Evolutionary conservation across 1,140 invertebrate genomes (phyloP), one percentile per base, ranked within the genome.

Genomic region (Drosophila nigrodunni): DNA sequence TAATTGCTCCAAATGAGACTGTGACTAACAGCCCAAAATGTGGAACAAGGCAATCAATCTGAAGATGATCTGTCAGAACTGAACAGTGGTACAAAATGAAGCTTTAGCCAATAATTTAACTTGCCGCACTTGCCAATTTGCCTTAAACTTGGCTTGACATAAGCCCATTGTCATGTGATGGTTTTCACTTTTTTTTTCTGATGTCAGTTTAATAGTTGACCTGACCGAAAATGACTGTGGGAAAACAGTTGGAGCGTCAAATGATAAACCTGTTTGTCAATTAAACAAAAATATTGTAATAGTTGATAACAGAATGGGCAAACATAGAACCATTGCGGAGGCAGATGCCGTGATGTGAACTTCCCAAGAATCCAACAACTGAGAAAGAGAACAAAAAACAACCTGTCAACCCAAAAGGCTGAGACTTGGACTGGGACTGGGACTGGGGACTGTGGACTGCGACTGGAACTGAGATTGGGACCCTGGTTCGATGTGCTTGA

Each of bases 211-310:
- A 69, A 62, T 70, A 62, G 57, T 69, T 62, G 70, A 70, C 37
- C 67, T 75, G 43, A 71, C 70, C 65, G 44, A 87, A 88, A 88
- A 88, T 89, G 67, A 88, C 57, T 88, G 85, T 88, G 85, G 85
- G 85, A 88, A 88, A 88, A 88, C 71, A 85, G 85, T 78, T 87
- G 77, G 83, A 88, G 85, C 83, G 80, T 80, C 77, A 89, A 89
- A 86, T 88, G 85, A 88, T 90, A 88, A 88, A 88, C 85, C 85
- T 88, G 85, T 88, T 88, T 88, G 85, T 88, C 85, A 88, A 90
- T 88, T 90, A 88, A 88, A 88, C 85, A 80, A 80, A 89, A 85
- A 88, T 88, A 88, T 89, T 88, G 85, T 88, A 88, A 88, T 89
- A 88, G 85, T 85, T 88, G 85, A 88, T 88, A 88, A 88, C 85